phyloP scores from a whole-genome alignment of 2,797 vertebrate genomes.

The Paedocypris micromegethes region DNA sequence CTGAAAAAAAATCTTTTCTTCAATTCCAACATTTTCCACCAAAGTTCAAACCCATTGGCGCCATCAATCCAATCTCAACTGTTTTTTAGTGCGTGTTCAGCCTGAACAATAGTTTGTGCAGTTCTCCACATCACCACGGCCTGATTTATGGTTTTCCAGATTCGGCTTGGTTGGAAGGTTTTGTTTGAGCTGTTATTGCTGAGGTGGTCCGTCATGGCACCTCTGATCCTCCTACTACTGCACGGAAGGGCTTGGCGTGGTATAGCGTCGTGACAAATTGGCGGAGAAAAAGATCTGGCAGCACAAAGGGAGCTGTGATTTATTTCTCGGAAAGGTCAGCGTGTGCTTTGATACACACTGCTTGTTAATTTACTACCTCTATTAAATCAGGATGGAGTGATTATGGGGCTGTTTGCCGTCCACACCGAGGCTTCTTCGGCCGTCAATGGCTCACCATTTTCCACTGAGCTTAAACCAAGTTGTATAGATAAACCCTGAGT shows the following conservation, averaged over 20 bases:
- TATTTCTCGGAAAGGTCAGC: slow-evolving; percentile 68
- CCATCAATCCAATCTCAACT: no score
- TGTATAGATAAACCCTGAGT: no score
- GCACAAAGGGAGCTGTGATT: slow-evolving; percentile 64
- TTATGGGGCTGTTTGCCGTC: slow-evolving; percentile 27
- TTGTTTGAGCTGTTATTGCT: slow-evolving; percentile 18
- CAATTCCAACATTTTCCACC: no score
- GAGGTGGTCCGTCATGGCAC: slow-evolving; percentile 1
- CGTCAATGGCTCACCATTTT: slow-evolving; percentile 29
- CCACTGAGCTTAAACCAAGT: no score
- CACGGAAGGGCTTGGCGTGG: slow-evolving; percentile 36
- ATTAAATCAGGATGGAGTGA: slow-evolving; percentile 44
- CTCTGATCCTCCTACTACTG: slow-evolving; percentile 63
- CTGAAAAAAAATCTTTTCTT: no score
- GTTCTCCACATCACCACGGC: neutral
- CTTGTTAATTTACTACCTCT: slow-evolving; percentile 45
- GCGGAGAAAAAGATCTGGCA: slow-evolving; percentile 69
- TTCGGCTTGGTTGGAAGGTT: slow-evolving; percentile 21
- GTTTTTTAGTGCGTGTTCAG: no score
- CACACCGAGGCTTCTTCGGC: slow-evolving; percentile 6
- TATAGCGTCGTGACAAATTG: slow-evolving; percentile 68
- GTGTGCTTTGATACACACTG: slow-evolving; percentile 42
- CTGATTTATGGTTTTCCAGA: slow-evolving; percentile 15
- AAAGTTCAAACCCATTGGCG: no score
- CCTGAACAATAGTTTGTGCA: neutral